Evolutionary conservation across 2,797 vertebrate genomes (phyloP).

Genomic region (Dryobates pubescens): DNA sequence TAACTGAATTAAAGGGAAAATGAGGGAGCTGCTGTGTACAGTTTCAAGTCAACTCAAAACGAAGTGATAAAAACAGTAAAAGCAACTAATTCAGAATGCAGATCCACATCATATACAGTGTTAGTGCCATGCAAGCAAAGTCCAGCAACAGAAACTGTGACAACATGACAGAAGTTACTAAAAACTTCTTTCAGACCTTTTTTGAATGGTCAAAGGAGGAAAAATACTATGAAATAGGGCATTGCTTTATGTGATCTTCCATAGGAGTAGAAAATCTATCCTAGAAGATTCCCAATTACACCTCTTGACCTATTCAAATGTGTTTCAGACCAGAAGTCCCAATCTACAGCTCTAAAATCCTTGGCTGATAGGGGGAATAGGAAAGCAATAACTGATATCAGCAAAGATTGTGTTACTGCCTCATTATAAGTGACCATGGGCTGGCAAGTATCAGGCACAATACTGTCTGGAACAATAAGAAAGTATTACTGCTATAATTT

Average conservation of each 20-base stretch:
- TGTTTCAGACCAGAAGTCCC: neutral
- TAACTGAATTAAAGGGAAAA: neutral
- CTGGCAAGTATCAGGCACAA: neutral
- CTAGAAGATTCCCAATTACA: neutral
- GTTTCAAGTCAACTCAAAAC: neutral
- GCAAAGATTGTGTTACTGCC: neutral
- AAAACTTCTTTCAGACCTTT: neutral
- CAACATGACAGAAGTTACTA: neutral
- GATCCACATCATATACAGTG: neutral
- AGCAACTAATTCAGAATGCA: neutral
- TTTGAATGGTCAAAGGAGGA: neutral
- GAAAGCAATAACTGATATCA: neutral
- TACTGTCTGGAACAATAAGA: neutral
- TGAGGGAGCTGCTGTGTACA: neutral
- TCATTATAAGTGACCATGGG: neutral
- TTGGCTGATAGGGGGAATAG: neutral
- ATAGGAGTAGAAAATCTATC: neutral
- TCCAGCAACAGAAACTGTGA: neutral
- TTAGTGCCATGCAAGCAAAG: neutral
- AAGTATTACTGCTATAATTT: neutral
- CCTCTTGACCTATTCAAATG: neutral
- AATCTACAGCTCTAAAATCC: neutral
- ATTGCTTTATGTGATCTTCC: neutral
- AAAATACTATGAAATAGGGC: neutral
- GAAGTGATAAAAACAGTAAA: neutral